phyloP scores from a whole-genome alignment of 2,797 vertebrate genomes.

The Sebastes kiyomatsui region DNA sequence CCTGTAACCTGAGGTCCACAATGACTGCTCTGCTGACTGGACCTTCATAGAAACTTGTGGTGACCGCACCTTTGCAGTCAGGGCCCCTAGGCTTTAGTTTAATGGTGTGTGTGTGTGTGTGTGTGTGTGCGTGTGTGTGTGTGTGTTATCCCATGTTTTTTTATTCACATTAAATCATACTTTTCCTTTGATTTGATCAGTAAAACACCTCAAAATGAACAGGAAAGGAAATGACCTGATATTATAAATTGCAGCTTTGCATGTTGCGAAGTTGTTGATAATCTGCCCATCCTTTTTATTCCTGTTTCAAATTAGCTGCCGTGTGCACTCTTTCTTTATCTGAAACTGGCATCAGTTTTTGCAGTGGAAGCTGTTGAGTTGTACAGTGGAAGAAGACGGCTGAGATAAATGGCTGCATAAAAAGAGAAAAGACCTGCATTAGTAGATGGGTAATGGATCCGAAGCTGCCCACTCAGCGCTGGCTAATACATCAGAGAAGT shows the following conservation, averaged over 20 bases:
- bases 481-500: conserved; percentile 52
- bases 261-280: neutral
- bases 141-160: neutral
- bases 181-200: neutral
- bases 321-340: neutral
- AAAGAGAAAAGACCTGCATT: conserved; percentile 53
- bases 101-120: neutral
- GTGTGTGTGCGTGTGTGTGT: no score
- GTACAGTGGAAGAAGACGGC: conserved; percentile 27
- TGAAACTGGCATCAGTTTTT: neutral
- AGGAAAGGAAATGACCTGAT: neutral
- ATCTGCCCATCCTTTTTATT: neutral
- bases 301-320: conserved; percentile 17
- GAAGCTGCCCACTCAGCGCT: conserved; percentile 58
- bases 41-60: neutral
- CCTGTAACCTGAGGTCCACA: neutral
- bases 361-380: conserved; percentile 37
- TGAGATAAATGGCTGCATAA: conserved; percentile 56
- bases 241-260: neutral
- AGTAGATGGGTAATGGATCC: conserved; percentile 69
- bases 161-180: neutral
- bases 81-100: neutral
- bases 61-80: neutral
- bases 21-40: neutral
- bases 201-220: neutral